These are phyloP conservation scores for Clamator glandarius DNA, from an alignment of 2,797 vertebrate species.

Conservation along the genomic window DNA sequence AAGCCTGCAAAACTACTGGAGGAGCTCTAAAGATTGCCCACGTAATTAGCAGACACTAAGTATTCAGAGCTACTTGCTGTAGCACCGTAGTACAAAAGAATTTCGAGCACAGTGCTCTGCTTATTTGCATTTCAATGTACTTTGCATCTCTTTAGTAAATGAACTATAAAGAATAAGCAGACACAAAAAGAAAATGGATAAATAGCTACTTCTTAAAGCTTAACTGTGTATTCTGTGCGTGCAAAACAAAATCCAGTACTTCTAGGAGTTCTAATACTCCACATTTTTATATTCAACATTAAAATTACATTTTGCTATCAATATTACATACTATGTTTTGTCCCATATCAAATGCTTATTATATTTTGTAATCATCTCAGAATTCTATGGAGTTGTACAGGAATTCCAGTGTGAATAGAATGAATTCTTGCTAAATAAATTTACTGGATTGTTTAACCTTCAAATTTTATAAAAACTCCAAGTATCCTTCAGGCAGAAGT, in stretches of 20 bases:
- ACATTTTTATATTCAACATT: background rate
- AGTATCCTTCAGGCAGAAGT: background rate
- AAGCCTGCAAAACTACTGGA: background rate
- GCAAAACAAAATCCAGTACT: background rate
- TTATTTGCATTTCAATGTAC: conserved; percentile 62
- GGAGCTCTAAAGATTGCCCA: conserved; percentile 17
- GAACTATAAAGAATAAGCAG: background rate
- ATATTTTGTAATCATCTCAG: background rate
- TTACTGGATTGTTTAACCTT: background rate
- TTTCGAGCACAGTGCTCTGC: conserved; percentile 1
- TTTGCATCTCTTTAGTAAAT: conserved; percentile 10
- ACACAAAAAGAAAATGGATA: background rate
- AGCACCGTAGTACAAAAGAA: conserved; percentile 29
- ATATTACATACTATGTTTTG: background rate
- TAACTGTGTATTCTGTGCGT: background rate
- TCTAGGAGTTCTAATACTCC: background rate
- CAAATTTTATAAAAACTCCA: background rate
- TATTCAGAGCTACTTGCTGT: conserved; percentile 35
- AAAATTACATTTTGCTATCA: background rate
- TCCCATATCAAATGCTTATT: background rate
- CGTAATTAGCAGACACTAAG: conserved; percentile 50
- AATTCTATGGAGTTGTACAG: background rate
- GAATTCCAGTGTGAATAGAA: background rate
- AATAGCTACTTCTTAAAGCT: background rate
- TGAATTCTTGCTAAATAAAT: background rate